Evolutionary conservation across 2,113 vertebrate genomes (phyloP).

Genomic region (Peromyscus leucopus): DNA sequence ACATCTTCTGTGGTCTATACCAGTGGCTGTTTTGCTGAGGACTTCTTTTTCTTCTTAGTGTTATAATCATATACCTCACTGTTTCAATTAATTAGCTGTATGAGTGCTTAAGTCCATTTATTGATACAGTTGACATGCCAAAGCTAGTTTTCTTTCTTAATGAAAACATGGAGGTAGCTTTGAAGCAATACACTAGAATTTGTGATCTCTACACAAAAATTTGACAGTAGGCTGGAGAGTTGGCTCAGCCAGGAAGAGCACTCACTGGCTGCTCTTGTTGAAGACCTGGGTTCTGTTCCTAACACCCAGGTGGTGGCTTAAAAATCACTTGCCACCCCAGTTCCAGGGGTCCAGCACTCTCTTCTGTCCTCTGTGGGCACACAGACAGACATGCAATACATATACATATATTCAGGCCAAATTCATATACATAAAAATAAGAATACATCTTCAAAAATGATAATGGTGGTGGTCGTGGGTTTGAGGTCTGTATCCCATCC

Average conservation of each 20-base stretch:
- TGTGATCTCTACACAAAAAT: neutral
- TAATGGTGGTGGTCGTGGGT: no score
- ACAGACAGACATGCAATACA: neutral
- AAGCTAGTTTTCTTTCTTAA: slow-evolving; percentile 3
- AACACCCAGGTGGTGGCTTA: neutral
- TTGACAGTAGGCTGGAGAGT: neutral
- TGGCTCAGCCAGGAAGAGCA: neutral
- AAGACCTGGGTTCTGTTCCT: neutral
- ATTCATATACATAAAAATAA: neutral
- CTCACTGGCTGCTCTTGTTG: neutral
- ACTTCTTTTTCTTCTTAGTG: neutral
- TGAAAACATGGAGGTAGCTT: neutral
- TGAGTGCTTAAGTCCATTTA: neutral
- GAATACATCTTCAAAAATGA: neutral
- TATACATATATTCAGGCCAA: neutral
- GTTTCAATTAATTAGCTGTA: neutral
- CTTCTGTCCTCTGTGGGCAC: neutral
- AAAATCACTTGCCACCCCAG: neutral
- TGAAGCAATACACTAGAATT: neutral
- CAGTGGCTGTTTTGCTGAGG: neutral
- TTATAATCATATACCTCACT: neutral
- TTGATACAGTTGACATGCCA: neutral
- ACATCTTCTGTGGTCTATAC: neutral
- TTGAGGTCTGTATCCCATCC: neutral
- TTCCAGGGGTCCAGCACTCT: neutral